Conservation (phyloP, 2,797 vertebrate species). For the Lycodopsis pacificus region DNA sequence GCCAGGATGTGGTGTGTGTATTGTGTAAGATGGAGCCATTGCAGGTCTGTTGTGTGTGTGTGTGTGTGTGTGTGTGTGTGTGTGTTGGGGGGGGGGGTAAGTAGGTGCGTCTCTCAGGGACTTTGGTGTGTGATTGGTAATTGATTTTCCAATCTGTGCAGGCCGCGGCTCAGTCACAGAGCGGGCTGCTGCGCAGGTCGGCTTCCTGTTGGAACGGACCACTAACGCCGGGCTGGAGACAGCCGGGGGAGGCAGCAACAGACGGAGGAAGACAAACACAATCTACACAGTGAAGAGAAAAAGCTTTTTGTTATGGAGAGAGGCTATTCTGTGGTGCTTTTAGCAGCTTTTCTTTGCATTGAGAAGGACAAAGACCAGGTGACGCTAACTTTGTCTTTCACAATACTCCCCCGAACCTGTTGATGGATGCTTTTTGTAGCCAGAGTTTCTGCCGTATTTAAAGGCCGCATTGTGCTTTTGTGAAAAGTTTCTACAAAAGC, state of each 20-base stretch:
- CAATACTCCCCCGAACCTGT: background rate
- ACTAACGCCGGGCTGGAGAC: slow-evolving; percentile 32
- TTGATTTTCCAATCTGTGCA: slow-evolving; percentile 74
- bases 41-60: background rate
- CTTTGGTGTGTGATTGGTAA: slow-evolving; percentile 62
- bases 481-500: too few relatives aligned
- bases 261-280: slow-evolving; percentile 11
- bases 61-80: slow-evolving; percentile 1
- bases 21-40: background rate
- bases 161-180: slow-evolving; percentile 54
- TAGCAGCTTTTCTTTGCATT: background rate
- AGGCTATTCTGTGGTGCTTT: background rate
- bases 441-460: background rate
- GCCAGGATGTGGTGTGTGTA: background rate
- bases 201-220: slow-evolving; percentile 69
- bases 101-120: slow-evolving; percentile 40
- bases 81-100: too few relatives aligned
- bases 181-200: slow-evolving; percentile 57
- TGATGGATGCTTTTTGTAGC: background rate
- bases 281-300: slow-evolving; percentile 11
- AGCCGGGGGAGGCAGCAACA: slow-evolving; percentile 10
- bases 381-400: background rate
- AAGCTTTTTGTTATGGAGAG: slow-evolving; percentile 11
- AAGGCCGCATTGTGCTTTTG: background rate
- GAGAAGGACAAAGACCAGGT: background rate